Evolutionary conservation across 2,888 invertebrate genomes (phyloP).

Genomic region (Osedax frankpressi): DNA sequence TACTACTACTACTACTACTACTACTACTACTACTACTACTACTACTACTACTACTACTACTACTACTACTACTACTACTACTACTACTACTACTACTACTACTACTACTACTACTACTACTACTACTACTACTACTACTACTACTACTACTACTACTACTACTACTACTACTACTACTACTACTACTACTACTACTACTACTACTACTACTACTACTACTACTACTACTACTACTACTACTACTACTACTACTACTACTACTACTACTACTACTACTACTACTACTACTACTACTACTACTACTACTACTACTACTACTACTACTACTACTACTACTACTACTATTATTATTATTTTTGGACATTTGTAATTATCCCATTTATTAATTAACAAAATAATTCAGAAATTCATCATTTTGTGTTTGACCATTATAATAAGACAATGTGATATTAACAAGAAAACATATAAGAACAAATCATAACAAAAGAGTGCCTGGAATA

Average conservation of each 20-base stretch:
- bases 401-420: no score
- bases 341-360: no score
- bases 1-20: conserved; percentile 6
- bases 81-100: background rate
- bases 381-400: no score
- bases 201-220: background rate
- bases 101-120: background rate
- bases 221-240: background rate
- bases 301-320: background rate
- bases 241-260: background rate
- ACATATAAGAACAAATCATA: no score
- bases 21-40: conserved; percentile 3
- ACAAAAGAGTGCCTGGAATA: no score
- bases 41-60: conserved; percentile 9
- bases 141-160: background rate
- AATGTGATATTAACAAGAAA: no score
- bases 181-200: background rate
- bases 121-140: background rate
- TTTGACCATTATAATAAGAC: no score
- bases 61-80: background rate
- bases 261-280: background rate
- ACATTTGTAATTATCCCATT: no score
- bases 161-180: background rate
- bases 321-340: background rate
- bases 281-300: conserved; percentile 7